A percentile compares a stretch with the other conserved stretches of the same genome.
These are phyloP conservation scores for Keiferia lycopersicella DNA, from an alignment of 2,888 invertebrate species.

Conservation along the genomic window DNA sequence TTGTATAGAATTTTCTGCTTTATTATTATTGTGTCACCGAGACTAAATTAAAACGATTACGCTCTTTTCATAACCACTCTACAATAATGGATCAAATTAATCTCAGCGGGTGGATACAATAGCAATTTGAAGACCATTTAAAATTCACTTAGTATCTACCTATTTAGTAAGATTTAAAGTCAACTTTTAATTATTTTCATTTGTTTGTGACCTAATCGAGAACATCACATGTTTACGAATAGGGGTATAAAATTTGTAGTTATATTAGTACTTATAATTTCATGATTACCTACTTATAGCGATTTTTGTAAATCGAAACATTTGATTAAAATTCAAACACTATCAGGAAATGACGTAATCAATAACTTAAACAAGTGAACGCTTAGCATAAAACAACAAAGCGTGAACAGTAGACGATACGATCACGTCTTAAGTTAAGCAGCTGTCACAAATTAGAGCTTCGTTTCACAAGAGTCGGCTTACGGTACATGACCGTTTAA, in stretches of 20 bases:
- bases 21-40: slow-evolving; percentile 3
- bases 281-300: no score
- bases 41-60: neutral
- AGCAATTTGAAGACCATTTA: neutral
- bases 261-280: no score
- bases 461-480: neutral
- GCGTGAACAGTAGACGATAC: neutral
- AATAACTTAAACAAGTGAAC: no score
- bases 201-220: neutral
- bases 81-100: neutral
- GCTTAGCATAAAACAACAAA: no score
- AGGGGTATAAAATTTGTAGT: no score
- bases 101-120: neutral
- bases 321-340: no score
- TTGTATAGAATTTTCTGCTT: slow-evolving; percentile 9
- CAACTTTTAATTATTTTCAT: neutral
- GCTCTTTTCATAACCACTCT: neutral
- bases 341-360: no score
- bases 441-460: neutral
- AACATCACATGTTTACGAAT: no score
- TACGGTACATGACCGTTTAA: neutral
- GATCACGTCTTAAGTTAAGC: slow-evolving; percentile 1
- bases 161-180: neutral
- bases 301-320: no score
- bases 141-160: neutral